Base-by-base conservation (phyloP, 2,113 vertebrate species). In the Brienomyrus brachyistius region DNA sequence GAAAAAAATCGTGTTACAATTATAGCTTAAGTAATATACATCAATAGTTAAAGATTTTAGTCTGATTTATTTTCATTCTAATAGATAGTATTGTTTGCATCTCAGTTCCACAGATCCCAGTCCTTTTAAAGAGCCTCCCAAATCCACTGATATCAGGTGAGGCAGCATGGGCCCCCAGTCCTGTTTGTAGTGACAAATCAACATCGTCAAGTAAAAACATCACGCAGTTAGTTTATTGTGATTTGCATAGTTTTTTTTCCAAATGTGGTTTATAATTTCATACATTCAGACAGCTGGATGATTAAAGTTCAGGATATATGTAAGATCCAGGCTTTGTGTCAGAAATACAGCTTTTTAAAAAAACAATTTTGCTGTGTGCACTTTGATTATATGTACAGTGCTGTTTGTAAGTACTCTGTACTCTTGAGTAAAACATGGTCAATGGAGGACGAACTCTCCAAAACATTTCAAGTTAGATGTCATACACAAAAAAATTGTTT, bases 401-500 rank as follows among this genome's bases (percentile, higher is more conserved):
- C 35, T 40, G 43, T 40, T 80, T 19, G 43, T 19, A 43, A 17
- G 74, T 80, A 40, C 70, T 40, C 5, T 13, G 31, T 77, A 31
- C 11, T 35, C 4, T 77, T 77, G 5, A 80, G 17, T 80, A 19
- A 80, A 80, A 80, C 7, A 43, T 43, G 35, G 19, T 80, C 35
- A 80, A 80, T 43, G 35, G 31, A 80, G 74, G 74, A 13, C 62
- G 0, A 70, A 70, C n/a, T 70, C 74, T 77, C 74, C 15, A 19
- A 19, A 77, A 43, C 31, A 43, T 17, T 77, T 45, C 43, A 47
- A 84, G 6, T 23, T 47, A 2, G 43, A 43, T 23, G 3, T n/a
- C 45, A 23, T 84, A 23, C 82, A 47, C 82, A 48, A 10, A 47
- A 47, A 21, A 23, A 21, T 4, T 48, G 6, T 95, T 92, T 94